A percentile compares a stretch with the other conserved stretches of the same genome.
These are phyloP conservation scores for Orthonychiurus folsomi DNA, from an alignment of 2,888 invertebrate species.

Conservation along the genomic window DNA sequence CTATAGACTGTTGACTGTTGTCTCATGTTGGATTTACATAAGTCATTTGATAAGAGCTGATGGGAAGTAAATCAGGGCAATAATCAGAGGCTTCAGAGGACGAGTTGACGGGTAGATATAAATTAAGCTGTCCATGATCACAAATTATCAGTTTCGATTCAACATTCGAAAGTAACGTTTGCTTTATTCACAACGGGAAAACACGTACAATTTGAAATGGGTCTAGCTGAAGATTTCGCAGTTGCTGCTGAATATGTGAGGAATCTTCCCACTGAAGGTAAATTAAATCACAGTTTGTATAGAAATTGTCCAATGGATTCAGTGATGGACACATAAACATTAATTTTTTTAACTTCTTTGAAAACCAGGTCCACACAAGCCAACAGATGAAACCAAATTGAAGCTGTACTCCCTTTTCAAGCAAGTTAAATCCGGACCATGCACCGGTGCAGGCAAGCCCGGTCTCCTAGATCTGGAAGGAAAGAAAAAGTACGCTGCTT, in stretches of 20 bases:
- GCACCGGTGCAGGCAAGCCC: slow-evolving; percentile 43
- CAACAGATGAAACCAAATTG: slow-evolving; percentile 84
- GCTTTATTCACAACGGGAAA: too few relatives aligned
- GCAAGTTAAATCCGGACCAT: slow-evolving; percentile 84
- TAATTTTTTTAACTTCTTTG: not conserved
- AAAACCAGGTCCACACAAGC: slow-evolving; percentile 86
- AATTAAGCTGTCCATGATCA: too few relatives aligned
- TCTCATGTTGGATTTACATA: too few relatives aligned
- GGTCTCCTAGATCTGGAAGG: not conserved
- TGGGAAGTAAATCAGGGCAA: too few relatives aligned
- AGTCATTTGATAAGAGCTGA: too few relatives aligned
- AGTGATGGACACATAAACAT: not conserved
- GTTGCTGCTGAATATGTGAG: slow-evolving; percentile 90
- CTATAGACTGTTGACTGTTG: too few relatives aligned
- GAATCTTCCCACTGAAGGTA: slow-evolving; percentile 88
- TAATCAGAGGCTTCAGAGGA: too few relatives aligned
- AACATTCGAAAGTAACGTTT: too few relatives aligned
- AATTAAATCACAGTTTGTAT: slow-evolving; percentile 41
- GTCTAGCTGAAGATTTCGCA: slow-evolving; percentile 71
- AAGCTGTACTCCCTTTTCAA: slow-evolving; percentile 89
- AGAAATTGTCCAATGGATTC: not conserved
- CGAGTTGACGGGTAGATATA: too few relatives aligned
- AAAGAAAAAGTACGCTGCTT: slow-evolving; percentile 67
- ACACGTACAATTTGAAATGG: not conserved
- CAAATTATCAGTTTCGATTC: too few relatives aligned